phyloP scores from a whole-genome alignment of 2,797 vertebrate genomes.

The Danionella dracula region DNA sequence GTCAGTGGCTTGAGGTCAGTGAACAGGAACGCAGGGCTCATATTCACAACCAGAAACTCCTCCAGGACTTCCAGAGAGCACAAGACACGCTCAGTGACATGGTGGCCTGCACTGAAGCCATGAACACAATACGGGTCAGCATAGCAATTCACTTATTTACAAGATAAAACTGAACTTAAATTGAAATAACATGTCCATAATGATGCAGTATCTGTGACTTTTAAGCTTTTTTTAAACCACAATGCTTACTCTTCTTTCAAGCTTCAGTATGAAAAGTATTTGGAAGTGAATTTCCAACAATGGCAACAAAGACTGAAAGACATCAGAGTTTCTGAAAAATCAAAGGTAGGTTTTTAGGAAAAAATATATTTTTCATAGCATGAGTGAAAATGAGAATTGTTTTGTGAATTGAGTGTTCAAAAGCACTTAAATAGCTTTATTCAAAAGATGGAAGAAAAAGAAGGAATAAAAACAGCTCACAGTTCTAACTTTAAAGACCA shows the following conservation, averaged over 20 bases:
- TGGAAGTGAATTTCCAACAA: constrained; percentile 53
- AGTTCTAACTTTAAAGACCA: constrained; percentile 17
- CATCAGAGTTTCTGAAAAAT: constrained; percentile 49
- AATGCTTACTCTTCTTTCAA: constrained; percentile 39
- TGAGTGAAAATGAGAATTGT: neutral
- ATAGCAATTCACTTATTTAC: neutral
- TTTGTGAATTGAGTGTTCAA: constrained; percentile 38
- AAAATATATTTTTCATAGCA: too few relatives aligned
- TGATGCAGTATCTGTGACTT: too few relatives aligned
- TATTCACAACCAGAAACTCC: constrained; percentile 60
- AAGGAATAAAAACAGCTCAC: too few relatives aligned
- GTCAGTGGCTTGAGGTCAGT: constrained; percentile 58
- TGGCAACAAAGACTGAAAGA: constrained; percentile 61
- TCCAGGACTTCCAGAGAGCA: constrained; percentile 69
- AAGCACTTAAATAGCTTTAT: constrained; percentile 41
- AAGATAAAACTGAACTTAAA: neutral
- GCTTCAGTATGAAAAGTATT: constrained; percentile 63
- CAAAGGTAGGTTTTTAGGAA: constrained; percentile 45
- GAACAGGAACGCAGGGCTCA: constrained; percentile 58
- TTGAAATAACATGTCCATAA: neutral
- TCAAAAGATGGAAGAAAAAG: constrained; percentile 36
- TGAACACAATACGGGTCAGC: constrained; percentile 66
- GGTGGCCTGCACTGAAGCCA: constrained; percentile 57
- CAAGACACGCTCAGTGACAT: constrained; percentile 61
- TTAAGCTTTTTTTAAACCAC: too few relatives aligned